Evolutionary conservation across 2,113 vertebrate species (phyloP).

Genomic region (Microcebus ravelobensis): DNA sequence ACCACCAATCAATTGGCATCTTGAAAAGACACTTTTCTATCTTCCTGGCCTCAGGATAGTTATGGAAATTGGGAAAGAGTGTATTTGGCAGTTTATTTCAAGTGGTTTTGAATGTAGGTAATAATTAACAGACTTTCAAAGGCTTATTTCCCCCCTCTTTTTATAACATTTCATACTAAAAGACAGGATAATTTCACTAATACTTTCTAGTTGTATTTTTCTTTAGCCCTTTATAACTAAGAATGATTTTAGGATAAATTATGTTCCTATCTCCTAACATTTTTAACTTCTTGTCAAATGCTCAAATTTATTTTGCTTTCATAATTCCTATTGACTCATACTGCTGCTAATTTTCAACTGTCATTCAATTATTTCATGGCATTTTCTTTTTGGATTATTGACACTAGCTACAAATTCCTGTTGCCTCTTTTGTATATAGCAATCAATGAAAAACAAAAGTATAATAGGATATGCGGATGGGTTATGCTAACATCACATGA

Average conservation of each 20-base stretch:
- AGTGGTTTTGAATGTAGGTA: neutral
- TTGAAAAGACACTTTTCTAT: neutral
- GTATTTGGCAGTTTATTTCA: neutral
- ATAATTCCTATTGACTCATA: slow-evolving; percentile 54
- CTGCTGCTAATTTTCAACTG: slow-evolving; percentile 48
- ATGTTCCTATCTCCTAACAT: neutral
- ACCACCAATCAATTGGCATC: neutral
- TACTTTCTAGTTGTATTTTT: slow-evolving; percentile 12
- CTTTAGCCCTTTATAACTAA: slow-evolving; percentile 16
- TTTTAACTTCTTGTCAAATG: slow-evolving; percentile 61
- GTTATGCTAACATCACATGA: slow-evolving; percentile 15
- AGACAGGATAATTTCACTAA: slow-evolving; percentile 21
- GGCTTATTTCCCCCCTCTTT: neutral
- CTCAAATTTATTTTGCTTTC: slow-evolving; percentile 68
- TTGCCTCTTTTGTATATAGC: neutral
- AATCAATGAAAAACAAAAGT: slow-evolving; percentile 43
- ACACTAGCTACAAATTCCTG: slow-evolving; percentile 20
- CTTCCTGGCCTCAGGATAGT: neutral
- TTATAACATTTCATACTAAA: neutral
- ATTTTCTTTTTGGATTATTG: slow-evolving; percentile 58
- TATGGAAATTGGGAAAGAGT: neutral
- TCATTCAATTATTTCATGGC: slow-evolving; percentile 54
- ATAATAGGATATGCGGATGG: neutral
- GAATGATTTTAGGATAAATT: slow-evolving; percentile 45
- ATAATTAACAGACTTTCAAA: slow-evolving; percentile 19